Percentiles rank a stretch among this genome's conserved stretches.
Conservation (phyloP, 2,113 vertebrate genomes). For the Myxocyprinus asiaticus region DNA sequence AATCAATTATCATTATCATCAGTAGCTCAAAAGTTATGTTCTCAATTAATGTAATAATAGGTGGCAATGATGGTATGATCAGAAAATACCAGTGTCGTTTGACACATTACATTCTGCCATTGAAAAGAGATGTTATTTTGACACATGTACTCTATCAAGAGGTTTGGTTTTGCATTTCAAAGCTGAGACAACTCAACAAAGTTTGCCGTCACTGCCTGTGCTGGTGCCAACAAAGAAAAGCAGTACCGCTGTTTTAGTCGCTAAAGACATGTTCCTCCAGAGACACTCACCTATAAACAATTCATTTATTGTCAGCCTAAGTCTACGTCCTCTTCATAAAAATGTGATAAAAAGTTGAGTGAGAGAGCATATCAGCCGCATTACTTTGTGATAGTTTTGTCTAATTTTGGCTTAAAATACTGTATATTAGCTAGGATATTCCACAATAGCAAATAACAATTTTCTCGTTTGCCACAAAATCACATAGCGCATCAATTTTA, state of each 20-base stretch:
- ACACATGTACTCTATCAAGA: slow-evolving; percentile 40
- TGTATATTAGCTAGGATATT: not conserved
- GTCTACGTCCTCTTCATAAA: slow-evolving; percentile 55
- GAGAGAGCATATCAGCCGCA: not conserved
- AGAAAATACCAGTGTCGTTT: slow-evolving; percentile 39
- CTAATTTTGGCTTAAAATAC: not conserved
- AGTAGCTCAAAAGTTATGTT: not conserved
- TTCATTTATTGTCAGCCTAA: slow-evolving; percentile 65
- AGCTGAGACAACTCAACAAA: slow-evolving; percentile 42
- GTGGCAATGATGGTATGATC: slow-evolving; percentile 27
- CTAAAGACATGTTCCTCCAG: slow-evolving; percentile 56
- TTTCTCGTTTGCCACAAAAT: not conserved
- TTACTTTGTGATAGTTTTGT: slow-evolving; percentile 28
- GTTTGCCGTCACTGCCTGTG: slow-evolving; percentile 34
- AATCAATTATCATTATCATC: slow-evolving; percentile 35
- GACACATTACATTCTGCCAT: slow-evolving; percentile 15
- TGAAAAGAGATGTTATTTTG: slow-evolving; percentile 34
- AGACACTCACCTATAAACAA: slow-evolving; percentile 62
- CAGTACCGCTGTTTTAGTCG: slow-evolving; percentile 48
- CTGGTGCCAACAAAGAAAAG: slow-evolving; percentile 23
- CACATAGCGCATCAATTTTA: not conserved
- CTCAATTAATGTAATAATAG: slow-evolving; percentile 38
- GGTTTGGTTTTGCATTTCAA: slow-evolving; percentile 52
- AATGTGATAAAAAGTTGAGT: slow-evolving; percentile 57
- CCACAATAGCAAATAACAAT: not conserved